phyloP scores from a whole-genome alignment of 1,140 invertebrate species.

The Glomeris maerens region DNA sequence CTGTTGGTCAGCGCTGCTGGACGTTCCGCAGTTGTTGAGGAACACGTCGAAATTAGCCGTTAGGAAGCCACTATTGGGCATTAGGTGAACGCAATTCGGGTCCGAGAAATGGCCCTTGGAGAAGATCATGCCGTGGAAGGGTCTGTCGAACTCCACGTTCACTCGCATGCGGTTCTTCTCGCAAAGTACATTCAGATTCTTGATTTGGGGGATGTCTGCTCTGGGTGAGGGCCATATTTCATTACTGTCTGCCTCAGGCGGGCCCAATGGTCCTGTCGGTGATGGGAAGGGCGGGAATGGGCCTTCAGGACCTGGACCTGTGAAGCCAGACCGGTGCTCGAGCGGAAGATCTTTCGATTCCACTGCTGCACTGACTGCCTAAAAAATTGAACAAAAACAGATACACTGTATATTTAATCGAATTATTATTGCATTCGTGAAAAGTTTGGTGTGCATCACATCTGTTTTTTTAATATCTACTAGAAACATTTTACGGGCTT shows the following conservation, averaged over 20 bases:
- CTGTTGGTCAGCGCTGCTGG: constrained; percentile 53
- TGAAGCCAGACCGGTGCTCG: neutral
- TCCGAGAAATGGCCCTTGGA: constrained; percentile 77
- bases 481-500: too few species aligned
- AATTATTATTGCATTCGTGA: too few species aligned
- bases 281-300: neutral
- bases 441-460: too few species aligned
- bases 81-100: constrained; percentile 75
- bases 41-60: constrained; percentile 85
- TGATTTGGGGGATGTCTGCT: constrained; percentile 71
- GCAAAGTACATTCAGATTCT: constrained; percentile 82
- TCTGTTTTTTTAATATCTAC: too few species aligned
- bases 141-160: constrained; percentile 83
- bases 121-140: constrained; percentile 92
- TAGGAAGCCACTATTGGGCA: constrained; percentile 71
- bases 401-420: too few species aligned
- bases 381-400: too few species aligned
- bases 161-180: constrained; percentile 91
- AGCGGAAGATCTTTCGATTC: neutral
- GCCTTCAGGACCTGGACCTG: neutral
- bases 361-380: neutral
- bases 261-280: neutral
- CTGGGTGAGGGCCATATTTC: constrained; percentile 70
- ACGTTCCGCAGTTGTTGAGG: constrained; percentile 79
- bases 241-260: constrained; percentile 32